Conservation (phyloP, 2,888 invertebrate species). For the Gnatocerus cornutus region DNA sequence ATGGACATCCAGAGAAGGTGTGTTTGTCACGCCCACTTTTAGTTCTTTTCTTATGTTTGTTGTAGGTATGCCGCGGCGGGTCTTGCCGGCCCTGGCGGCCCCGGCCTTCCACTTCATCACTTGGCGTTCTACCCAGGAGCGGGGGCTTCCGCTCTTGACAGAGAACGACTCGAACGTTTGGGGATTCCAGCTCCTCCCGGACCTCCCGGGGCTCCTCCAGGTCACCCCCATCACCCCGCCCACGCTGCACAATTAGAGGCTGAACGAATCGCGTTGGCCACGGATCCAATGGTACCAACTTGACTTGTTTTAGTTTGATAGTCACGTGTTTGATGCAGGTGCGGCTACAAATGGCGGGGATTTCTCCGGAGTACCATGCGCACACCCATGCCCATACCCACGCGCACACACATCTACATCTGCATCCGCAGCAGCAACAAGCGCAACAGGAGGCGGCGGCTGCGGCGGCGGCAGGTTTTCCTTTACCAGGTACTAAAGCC, state of each 20-base stretch:
- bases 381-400: conserved; percentile 95
- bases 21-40: neutral
- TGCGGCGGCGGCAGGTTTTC: conserved; percentile 75
- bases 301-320: neutral
- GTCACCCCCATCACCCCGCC: conserved; percentile 73
- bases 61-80: conserved; percentile 68
- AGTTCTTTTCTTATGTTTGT: too few relatives aligned
- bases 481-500: conserved; percentile 72
- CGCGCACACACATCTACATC: conserved; percentile 91
- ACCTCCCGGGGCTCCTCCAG: conserved; percentile 74
- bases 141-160: conserved; percentile 80
- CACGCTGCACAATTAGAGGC: conserved; percentile 79
- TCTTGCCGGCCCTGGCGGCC: conserved; percentile 67
- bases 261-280: conserved; percentile 87
- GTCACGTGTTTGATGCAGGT: conserved; percentile 67
- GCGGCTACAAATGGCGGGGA: conserved; percentile 94
- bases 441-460: conserved; percentile 80
- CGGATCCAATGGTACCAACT: conserved; percentile 88
- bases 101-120: conserved; percentile 78
- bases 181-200: conserved; percentile 81
- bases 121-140: conserved; percentile 86
- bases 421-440: conserved; percentile 85
- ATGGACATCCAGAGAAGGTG: conserved; percentile 88
- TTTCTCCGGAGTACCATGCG: conserved; percentile 91
- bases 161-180: conserved; percentile 89